These are phyloP conservation scores for Dynastes maya DNA, from an alignment of 2,888 invertebrate species.

Conservation along the genomic window DNA sequence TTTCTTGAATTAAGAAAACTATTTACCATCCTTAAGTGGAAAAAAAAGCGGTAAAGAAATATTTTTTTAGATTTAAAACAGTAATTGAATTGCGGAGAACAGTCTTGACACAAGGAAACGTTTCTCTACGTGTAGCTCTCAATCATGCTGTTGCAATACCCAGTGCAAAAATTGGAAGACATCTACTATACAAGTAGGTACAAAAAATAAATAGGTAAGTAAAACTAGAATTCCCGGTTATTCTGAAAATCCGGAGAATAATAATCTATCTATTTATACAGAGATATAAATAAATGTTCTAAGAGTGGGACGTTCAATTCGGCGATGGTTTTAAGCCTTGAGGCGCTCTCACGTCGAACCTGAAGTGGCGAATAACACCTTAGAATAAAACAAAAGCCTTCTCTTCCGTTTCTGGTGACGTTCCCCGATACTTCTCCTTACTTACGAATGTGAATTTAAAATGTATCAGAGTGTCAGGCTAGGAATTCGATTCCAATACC, in stretches of 20 bases:
- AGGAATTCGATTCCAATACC: conserved; percentile 69
- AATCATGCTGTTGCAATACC: no score
- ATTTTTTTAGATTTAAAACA: no score
- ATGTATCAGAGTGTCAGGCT: conserved; percentile 68
- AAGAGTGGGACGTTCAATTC: conserved; percentile 11
- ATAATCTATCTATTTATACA: background rate
- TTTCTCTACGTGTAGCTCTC: no score
- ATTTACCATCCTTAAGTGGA: no score
- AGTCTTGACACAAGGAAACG: no score
- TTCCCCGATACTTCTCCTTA: conserved; percentile 57
- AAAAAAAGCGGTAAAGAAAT: no score
- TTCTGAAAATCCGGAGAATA: background rate
- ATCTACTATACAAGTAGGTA: no score
- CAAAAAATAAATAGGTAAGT: no score
- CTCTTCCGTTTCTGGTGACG: conserved; percentile 40
- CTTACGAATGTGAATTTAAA: conserved; percentile 70
- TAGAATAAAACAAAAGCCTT: conserved; percentile 52
- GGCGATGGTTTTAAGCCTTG: conserved; percentile 24
- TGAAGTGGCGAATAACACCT: conserved; percentile 51
- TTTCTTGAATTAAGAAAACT: no score
- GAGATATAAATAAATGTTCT: background rate
- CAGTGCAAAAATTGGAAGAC: no score
- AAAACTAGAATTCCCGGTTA: background rate
- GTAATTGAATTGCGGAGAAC: no score
- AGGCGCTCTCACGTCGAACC: conserved; percentile 26